A percentile compares a stretch with the other conserved stretches of the same genome.
Conservation (phyloP, 1,140 invertebrate species). For the Stegodyphus mimosarum region DNA sequence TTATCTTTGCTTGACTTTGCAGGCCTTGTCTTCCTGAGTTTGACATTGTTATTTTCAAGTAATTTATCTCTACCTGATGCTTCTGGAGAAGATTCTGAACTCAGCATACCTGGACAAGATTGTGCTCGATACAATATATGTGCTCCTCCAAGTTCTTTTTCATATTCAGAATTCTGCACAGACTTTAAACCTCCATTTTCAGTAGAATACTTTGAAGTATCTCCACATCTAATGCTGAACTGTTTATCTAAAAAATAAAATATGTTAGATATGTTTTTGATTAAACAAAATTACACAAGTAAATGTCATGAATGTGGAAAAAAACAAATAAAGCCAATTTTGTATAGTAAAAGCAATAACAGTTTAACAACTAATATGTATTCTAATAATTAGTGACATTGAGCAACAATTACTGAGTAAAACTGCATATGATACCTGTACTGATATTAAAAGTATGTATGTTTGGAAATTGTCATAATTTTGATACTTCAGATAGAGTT, state of each 20-base stretch:
- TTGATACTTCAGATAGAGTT: no score
- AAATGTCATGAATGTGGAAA: no score
- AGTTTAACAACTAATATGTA: no score
- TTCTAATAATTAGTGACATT: no score
- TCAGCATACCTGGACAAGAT: slow-evolving; percentile 60
- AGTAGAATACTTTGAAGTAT: neutral
- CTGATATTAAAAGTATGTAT: no score
- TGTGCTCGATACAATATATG: slow-evolving; percentile 59
- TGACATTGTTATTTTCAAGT: neutral
- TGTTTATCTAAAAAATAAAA: slow-evolving; percentile 34
- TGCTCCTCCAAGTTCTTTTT: neutral
- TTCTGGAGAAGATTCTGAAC: slow-evolving; percentile 6
- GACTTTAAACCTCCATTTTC: neutral
- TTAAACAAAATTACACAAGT: slow-evolving; percentile 43
- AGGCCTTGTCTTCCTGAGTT: slow-evolving; percentile 13
- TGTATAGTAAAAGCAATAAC: no score
- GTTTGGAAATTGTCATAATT: no score
- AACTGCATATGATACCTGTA: no score
- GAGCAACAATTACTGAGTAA: no score
- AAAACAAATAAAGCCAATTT: no score
- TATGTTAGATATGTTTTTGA: slow-evolving; percentile 42
- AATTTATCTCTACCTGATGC: neutral
- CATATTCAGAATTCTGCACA: neutral
- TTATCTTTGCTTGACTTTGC: slow-evolving; percentile 19
- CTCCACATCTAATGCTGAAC: slow-evolving; percentile 12